Base-by-base conservation (phyloP, 2,113 vertebrate genomes). In the Phycodurus eques region DNA sequence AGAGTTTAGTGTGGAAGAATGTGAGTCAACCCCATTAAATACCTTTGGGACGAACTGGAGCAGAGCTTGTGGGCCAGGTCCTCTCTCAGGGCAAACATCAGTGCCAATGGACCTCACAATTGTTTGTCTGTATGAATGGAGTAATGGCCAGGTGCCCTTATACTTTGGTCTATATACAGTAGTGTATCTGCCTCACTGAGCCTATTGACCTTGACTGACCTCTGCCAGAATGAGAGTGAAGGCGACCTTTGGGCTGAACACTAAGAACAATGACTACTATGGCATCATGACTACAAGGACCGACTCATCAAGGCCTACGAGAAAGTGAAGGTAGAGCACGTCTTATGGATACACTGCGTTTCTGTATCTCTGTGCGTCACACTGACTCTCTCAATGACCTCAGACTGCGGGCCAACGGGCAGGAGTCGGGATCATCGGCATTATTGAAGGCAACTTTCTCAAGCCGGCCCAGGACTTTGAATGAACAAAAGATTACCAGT, bases 401-500 rank as follows among this genome's bases (percentile, higher is more conserved):
- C 80, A 94, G 94, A 80, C 87, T 31, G 88, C 81, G 51, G 92
- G 91, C 67, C 83, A 85, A 75, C 88, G 92, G 81, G 90, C 85
- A 80, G 93, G 91, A 53, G 83, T 93, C 19, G 93, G 93, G 39
- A 93, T 95, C 78, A 92, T 94, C 51, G 94, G 93, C 70, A 80
- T 94, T 76, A 93, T 94, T 5, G 93, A 94, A 79, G 94, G 94
- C 79, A 93, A 94, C 85, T 95, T 95, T 75, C 88, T 94, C 70
- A 95, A 93, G 78, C 90, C 90, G 64, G 92, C 93, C 82, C 93
- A 95, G 88, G 93, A 94, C 80, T 95, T 95, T 88, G 94, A 94
- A 67, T 94, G 95, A 76, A 94, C 92, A 60, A 94, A 93, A 80
- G 94, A 95, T 57, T 96, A 94, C 88, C 85, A 90, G 93, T 95